A percentile compares a stretch with the other conserved stretches of the same genome.
Evolutionary conservation across 1,140 invertebrate species (phyloP).

Genomic region (Acromyrmex echinatior): DNA sequence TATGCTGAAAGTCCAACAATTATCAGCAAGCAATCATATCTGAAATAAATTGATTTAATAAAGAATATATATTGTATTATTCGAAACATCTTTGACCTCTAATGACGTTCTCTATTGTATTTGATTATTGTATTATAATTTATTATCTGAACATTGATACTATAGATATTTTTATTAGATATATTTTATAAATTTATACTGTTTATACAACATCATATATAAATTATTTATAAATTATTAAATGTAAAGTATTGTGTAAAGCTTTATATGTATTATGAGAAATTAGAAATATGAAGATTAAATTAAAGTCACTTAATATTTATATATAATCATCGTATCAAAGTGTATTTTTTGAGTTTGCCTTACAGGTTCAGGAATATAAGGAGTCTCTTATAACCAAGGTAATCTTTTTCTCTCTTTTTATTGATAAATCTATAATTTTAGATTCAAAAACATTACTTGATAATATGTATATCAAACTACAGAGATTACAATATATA

Average conservation of each 20-base stretch:
- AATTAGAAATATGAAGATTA: not conserved
- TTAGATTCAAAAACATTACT: not conserved
- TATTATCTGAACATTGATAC: not conserved
- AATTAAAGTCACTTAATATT: conserved; percentile 14
- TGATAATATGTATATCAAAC: not conserved
- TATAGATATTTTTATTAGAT: not conserved
- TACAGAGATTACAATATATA: not conserved
- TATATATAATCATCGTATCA: conserved; percentile 39
- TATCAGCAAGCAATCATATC: no score
- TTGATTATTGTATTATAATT: no score
- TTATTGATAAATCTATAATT: conserved; percentile 13
- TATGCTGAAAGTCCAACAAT: no score
- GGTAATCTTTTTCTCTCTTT: conserved; percentile 76
- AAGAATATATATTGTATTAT: no score
- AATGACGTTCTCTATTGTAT: no score
- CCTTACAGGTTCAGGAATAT: conserved; percentile 92
- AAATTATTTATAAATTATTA: not conserved
- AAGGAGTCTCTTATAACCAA: conserved; percentile 93
- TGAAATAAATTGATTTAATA: no score
- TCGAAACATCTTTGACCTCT: no score
- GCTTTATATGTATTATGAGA: not conserved
- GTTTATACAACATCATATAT: not conserved
- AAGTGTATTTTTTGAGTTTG: conserved; percentile 74
- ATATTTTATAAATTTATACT: not conserved
- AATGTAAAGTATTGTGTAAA: not conserved